Base-by-base conservation (phyloP, 1,140 invertebrate genomes). In the Macrotrachela quadricornifera region DNA sequence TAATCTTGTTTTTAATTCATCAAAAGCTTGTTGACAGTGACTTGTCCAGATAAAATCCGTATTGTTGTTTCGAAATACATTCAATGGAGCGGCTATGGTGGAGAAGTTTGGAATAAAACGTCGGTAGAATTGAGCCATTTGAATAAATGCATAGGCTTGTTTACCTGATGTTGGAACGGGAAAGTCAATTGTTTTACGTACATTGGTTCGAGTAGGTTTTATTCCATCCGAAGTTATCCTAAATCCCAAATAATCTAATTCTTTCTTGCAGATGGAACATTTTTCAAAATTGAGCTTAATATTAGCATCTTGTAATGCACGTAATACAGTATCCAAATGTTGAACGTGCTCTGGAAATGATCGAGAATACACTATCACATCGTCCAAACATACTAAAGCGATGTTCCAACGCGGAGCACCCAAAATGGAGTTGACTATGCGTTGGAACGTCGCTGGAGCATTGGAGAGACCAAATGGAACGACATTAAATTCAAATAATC, bases 101-200 rank as follows among this genome's bases (percentile, higher is more conserved):
- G 60, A 46, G 50, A 57, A 64, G 13, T 57, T 48, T 21, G 36
- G 15, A 30, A 64, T 56, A 55, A 60, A 65, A 44, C 56, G 54
- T n/a, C 63, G 37, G 53, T 63, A 64, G 49, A 60, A 65, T 16
- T 57, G 57, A 11, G 55, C 54, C 51, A 63, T 56, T 44, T 62
- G 61, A 4, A 67, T 36, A 50, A 69, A 69, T 16, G 46, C 17
- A 50, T 59, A 17, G 0, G 68, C 41, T 37, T 61, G 49, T 21
- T 59, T 60, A 0, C 59, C 40, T 38, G 57, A 63, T n/a, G 4
- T 57, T n/a, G 66, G 64, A 12, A 46, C 51, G 13, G 61, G 63
- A 55, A 59, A 64, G 10, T 62, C 45, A n/a, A 45, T 50, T 11
- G 67, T 55, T 12, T 57, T 57, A 21, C 58, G 44, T n/a, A 59